These are phyloP conservation scores for Tympanoctomys barrerae DNA, from an alignment of 2,797 vertebrate species.

Conservation along the genomic window DNA sequence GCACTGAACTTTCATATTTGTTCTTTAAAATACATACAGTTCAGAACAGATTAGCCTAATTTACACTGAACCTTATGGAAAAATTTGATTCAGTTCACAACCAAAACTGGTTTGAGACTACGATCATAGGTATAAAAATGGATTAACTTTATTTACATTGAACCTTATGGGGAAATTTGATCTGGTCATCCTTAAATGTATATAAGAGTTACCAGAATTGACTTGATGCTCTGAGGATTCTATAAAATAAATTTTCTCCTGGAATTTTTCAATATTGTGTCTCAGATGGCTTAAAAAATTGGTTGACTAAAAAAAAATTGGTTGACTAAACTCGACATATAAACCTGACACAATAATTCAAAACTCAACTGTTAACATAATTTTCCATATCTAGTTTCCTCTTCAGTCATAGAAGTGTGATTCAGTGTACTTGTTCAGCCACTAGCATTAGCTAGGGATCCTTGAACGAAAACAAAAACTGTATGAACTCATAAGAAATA, in stretches of 20 bases:
- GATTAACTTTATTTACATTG: neutral
- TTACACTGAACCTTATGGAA: neutral
- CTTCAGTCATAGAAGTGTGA: constrained; percentile 24
- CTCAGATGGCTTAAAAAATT: constrained; percentile 2
- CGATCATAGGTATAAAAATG: neutral
- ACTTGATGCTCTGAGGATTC: neutral
- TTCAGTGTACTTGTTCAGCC: neutral
- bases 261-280: neutral
- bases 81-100: neutral
- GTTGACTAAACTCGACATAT: constrained; percentile 38
- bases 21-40: neutral
- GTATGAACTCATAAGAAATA: constrained; percentile 45
- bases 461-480: constrained; percentile 23
- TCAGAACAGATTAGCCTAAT: neutral
- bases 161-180: neutral
- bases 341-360: constrained; percentile 65
- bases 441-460: neutral
- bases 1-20: neutral
- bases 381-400: constrained; percentile 58
- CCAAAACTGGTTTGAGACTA: neutral
- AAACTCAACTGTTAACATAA: constrained; percentile 49
- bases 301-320: constrained; percentile 7
- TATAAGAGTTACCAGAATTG: neutral
- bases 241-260: constrained; percentile 27
- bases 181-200: neutral